Evolutionary conservation across 2,797 vertebrate species (phyloP), one percentile per base, ranked within the genome.

Genomic region (Enteromius treurensis): DNA sequence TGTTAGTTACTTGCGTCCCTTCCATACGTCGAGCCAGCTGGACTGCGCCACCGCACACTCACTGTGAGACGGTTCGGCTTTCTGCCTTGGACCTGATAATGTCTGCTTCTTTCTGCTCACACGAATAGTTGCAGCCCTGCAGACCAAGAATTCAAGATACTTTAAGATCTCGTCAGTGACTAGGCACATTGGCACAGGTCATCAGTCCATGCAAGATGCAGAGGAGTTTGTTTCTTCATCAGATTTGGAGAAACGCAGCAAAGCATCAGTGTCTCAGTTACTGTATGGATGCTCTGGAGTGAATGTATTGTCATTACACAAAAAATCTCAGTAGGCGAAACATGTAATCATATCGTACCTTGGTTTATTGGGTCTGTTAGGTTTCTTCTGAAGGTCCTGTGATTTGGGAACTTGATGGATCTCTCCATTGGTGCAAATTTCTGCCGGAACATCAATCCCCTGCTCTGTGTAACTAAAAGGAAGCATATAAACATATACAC

Each of bases 11-110:
- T 90, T 95, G 89, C 94, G 93, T 53, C 94, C 94, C 80, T 93
- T 95, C 95, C 95, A 95, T 4, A 94, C 89, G 0, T 95, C 94
- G 82, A 95, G 82, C 94, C 94, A 95, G 90, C 92, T 92, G 76
- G 91, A 90, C 17, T 91, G 89, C 0, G 90, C 88, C 74, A 95
- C 91, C 0, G 89, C 89, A 1, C 88, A 90, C 70, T 84, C 87
- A 84, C 83, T 77, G 4, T 37, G n/a, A 15, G 40, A 29, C 5
- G 1, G 3, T 5, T 77, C 81, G 1, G 58, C 34, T 3, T 21
- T 42, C 15, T 75, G 90, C 0, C 32, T 40, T 3, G 21, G 69
- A 0, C 34, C 55, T 0, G 78, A 5, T 0, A 73, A 5, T 0
- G 49, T 47, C 0, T 87, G 88, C 84, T 91, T 95, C 86, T 91